phyloP scores from a whole-genome alignment of 1,140 invertebrate species.

The Drosophila asahinai region DNA sequence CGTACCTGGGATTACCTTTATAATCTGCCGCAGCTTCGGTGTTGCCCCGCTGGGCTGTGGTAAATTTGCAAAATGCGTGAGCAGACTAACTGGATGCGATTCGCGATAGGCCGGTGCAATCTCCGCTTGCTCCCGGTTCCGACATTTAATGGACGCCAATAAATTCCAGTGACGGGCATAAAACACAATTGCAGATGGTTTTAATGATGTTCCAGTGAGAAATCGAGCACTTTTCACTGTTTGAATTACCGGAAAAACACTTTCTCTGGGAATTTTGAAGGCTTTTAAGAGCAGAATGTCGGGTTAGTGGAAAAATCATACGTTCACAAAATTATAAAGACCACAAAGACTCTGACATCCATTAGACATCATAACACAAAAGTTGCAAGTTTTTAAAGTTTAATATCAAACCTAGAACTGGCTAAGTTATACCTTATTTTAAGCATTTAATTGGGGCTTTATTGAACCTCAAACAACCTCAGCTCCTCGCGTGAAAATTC shows the following conservation, averaged over 20 bases:
- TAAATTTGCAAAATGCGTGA: constrained; percentile 83
- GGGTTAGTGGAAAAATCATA: constrained; percentile 27
- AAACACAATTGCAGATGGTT: constrained; percentile 29
- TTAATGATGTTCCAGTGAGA: constrained; percentile 13
- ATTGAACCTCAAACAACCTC: neutral
- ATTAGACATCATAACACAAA: constrained; percentile 29
- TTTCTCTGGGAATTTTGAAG: neutral
- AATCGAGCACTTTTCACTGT: neutral
- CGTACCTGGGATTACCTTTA: constrained; percentile 66
- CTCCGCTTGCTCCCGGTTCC: constrained; percentile 1
- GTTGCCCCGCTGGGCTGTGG: constrained; percentile 58
- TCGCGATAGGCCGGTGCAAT: constrained; percentile 33
- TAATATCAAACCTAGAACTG: neutral
- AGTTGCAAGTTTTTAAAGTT: neutral
- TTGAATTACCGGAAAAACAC: constrained; percentile 18
- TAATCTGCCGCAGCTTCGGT: constrained; percentile 64
- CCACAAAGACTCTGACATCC: constrained; percentile 20
- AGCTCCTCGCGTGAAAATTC: constrained; percentile 7
- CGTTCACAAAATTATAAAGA: constrained; percentile 36
- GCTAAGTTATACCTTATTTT: too few species aligned
- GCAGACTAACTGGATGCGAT: constrained; percentile 65
- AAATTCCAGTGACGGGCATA: constrained; percentile 24
- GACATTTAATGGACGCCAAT: constrained; percentile 37
- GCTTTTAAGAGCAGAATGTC: neutral
- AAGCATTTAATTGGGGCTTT: neutral